These are phyloP conservation scores for Macroglossus sobrinus DNA, from an alignment of 2,113 vertebrate species.

Conservation along the genomic window DNA sequence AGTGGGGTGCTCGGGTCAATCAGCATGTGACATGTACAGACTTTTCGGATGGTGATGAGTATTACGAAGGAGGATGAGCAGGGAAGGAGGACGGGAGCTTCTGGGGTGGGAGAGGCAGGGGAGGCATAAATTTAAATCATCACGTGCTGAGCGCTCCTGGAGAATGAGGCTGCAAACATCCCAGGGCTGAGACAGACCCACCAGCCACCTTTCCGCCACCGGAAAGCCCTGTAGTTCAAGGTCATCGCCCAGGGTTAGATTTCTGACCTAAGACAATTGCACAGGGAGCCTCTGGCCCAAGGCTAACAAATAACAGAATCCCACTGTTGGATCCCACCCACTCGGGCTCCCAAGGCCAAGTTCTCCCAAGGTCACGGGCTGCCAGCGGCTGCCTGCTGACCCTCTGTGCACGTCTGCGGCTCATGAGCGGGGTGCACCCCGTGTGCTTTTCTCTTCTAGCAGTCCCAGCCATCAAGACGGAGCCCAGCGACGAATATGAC, in stretches of 20 bases:
- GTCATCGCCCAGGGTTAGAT: neutral
- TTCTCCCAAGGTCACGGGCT: no score
- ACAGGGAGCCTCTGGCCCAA: neutral
- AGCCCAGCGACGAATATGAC: constrained; percentile 95
- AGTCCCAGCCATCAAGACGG: constrained; percentile 98
- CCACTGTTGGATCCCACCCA: fast-evolving
- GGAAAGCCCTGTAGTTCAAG: neutral
- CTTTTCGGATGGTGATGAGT: neutral
- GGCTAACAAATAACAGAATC: neutral
- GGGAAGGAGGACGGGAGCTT: neutral
- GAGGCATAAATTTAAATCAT: neutral
- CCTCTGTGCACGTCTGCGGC: neutral
- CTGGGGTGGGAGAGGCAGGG: neutral
- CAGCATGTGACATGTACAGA: fast-evolving
- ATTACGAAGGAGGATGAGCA: neutral
- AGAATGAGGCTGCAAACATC: fast-evolving
- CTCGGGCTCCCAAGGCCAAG: neutral
- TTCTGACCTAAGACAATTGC: neutral
- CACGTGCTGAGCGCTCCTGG: neutral
- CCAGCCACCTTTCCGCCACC: neutral
- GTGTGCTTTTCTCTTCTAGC: constrained; percentile 76
- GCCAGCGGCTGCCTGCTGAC: fast-evolving
- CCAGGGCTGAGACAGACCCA: neutral
- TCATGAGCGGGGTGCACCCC: constrained; percentile 36
- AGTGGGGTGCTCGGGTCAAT: neutral